Evolutionary conservation across 2,888 invertebrate species (phyloP).

Genomic region (Plebejus melissa): DNA sequence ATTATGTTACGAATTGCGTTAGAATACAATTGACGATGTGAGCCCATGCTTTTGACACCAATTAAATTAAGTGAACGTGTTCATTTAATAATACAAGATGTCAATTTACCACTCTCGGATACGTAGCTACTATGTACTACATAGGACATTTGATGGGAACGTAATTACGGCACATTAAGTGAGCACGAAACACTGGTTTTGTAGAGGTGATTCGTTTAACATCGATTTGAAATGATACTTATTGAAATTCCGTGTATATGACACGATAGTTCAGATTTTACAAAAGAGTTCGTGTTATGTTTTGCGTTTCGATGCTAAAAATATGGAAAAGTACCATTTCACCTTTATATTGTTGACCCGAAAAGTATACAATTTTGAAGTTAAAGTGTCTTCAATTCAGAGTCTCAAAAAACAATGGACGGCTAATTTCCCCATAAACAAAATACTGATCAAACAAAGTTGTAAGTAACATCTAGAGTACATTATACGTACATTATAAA

Average conservation of each 20-base stretch:
- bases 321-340: background rate
- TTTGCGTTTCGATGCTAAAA: background rate
- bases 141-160: constrained; percentile 43
- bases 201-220: constrained; percentile 50
- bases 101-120: constrained; percentile 47
- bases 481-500: too few species aligned
- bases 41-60: constrained; percentile 11
- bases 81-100: constrained; percentile 34
- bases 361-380: too few species aligned
- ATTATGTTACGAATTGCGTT: background rate
- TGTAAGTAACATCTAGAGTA: too few species aligned
- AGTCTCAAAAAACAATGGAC: too few species aligned
- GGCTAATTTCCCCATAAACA: too few species aligned
- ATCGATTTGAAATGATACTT: constrained; percentile 6
- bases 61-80: constrained; percentile 17
- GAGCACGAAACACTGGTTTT: constrained; percentile 41
- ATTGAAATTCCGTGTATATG: background rate
- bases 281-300: too few species aligned
- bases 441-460: too few species aligned
- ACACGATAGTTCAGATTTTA: background rate
- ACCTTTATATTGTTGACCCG: too few species aligned
- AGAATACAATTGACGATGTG: background rate
- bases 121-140: constrained; percentile 30
- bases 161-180: constrained; percentile 55
- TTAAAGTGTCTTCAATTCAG: too few species aligned